These are phyloP conservation scores for Telmatochromis brachygnathus DNA, from an alignment of 2,113 vertebrate genomes.

Conservation along the genomic window DNA sequence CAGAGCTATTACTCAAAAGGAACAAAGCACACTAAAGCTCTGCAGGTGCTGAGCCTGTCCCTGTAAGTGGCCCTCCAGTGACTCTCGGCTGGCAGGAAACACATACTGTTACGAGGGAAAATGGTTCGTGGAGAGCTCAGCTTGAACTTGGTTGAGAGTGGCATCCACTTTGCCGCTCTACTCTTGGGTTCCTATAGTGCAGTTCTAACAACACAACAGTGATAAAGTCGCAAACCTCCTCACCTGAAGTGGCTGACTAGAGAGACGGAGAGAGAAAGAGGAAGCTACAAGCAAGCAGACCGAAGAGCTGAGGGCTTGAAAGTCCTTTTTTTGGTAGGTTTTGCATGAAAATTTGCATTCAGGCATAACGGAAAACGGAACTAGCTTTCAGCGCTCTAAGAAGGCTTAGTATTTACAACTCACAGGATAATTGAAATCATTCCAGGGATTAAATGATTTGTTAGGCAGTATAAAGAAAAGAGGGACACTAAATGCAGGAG, in stretches of 20 bases:
- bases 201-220: neutral
- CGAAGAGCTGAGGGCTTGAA: neutral
- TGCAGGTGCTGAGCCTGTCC: neutral
- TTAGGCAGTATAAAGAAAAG: neutral
- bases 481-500: neutral
- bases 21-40: conserved; percentile 1
- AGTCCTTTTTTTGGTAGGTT: neutral
- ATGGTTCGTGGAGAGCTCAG: conserved; percentile 21
- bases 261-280: neutral
- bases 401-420: neutral
- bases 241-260: neutral
- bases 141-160: conserved; percentile 23
- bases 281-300: neutral
- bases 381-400: neutral
- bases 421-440: neutral
- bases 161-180: conserved; percentile 10
- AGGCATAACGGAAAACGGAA: neutral
- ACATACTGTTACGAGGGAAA: neutral
- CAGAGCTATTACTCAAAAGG: neutral
- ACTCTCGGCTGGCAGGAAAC: conserved; percentile 23
- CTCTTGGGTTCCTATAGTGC: conserved; percentile 5
- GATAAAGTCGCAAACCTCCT: conserved; percentile 9
- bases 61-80: conserved; percentile 27
- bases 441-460: neutral
- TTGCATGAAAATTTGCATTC: neutral